Evolutionary conservation across 2,797 vertebrate species (phyloP).

Genomic region (Clarias laeviceps): DNA sequence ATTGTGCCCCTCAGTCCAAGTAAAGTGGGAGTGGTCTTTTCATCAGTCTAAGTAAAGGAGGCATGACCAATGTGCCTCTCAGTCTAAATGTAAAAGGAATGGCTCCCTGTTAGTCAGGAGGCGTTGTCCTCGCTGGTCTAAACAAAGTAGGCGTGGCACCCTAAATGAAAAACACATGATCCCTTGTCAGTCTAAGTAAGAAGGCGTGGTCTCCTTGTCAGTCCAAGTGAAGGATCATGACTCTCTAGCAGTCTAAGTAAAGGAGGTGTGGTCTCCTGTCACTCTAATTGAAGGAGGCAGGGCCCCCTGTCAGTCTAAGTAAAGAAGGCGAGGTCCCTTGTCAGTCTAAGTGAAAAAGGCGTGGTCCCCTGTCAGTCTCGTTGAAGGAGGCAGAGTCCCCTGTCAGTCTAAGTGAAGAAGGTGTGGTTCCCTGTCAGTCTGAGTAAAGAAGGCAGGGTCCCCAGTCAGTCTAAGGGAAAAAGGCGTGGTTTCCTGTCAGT

Average conservation of each 20-base stretch:
- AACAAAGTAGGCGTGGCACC: too few species aligned
- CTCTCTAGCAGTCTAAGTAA: neutral
- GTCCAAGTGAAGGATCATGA: neutral
- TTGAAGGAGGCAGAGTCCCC: neutral
- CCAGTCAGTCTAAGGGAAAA: neutral
- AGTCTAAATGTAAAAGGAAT: neutral
- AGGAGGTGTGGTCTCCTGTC: neutral
- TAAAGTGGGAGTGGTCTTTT: neutral
- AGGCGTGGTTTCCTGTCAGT: neutral
- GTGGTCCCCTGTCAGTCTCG: neutral
- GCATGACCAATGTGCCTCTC: neutral
- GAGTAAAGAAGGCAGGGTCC: neutral
- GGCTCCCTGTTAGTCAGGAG: neutral
- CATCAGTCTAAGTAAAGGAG: neutral
- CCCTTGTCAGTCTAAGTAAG: neutral
- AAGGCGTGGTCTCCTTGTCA: neutral
- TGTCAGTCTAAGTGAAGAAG: neutral
- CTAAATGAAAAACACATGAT: neutral
- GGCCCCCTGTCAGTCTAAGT: neutral
- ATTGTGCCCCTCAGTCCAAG: neutral
- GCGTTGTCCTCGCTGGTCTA: neutral
- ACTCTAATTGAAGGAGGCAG: neutral
- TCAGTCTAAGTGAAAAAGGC: neutral
- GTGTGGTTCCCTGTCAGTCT: neutral
- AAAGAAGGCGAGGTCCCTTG: neutral